Evolutionary conservation across 2,888 invertebrate species (phyloP).

Genomic region (Chaetoderma sp.): DNA sequence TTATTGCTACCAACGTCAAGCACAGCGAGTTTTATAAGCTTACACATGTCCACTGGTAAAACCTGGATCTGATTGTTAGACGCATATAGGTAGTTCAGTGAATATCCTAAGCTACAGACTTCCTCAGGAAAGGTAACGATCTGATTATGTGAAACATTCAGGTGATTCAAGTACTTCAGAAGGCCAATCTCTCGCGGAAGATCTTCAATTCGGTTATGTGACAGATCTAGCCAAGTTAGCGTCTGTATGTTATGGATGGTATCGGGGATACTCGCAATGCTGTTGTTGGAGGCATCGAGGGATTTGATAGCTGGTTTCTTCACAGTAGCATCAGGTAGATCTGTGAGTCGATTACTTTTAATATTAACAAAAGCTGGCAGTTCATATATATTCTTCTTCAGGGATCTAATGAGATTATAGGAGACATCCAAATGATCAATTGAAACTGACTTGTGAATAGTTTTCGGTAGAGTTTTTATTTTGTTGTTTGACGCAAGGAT

Average conservation of each 20-base stretch:
- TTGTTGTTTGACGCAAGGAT: slow-evolving; percentile 60
- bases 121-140: slow-evolving; percentile 84
- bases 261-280: slow-evolving; percentile 54
- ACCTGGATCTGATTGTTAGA: slow-evolving; percentile 52
- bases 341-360: slow-evolving; percentile 55
- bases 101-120: slow-evolving; percentile 55
- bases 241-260: slow-evolving; percentile 59
- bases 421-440: slow-evolving; percentile 56
- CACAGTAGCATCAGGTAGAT: slow-evolving; percentile 58
- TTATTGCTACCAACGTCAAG: slow-evolving; percentile 54
- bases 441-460: slow-evolving; percentile 55
- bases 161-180: slow-evolving; percentile 58
- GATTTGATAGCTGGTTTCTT: slow-evolving; percentile 57
- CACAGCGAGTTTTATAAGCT: slow-evolving; percentile 51
- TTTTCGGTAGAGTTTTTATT: slow-evolving; percentile 61
- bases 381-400: slow-evolving; percentile 66
- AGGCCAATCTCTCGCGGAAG: slow-evolving; percentile 58
- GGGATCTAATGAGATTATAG: slow-evolving; percentile 55
- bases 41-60: slow-evolving; percentile 54
- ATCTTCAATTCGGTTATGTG: slow-evolving; percentile 75
- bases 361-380: slow-evolving; percentile 54
- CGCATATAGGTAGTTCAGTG: slow-evolving; percentile 52
- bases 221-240: slow-evolving; percentile 75
- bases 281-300: slow-evolving; percentile 61
- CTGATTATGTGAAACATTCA: slow-evolving; percentile 83